Evolutionary conservation across 2,888 invertebrate genomes (phyloP), one percentile per base, ranked within the genome.

Genomic region (Melitaea athalia): DNA sequence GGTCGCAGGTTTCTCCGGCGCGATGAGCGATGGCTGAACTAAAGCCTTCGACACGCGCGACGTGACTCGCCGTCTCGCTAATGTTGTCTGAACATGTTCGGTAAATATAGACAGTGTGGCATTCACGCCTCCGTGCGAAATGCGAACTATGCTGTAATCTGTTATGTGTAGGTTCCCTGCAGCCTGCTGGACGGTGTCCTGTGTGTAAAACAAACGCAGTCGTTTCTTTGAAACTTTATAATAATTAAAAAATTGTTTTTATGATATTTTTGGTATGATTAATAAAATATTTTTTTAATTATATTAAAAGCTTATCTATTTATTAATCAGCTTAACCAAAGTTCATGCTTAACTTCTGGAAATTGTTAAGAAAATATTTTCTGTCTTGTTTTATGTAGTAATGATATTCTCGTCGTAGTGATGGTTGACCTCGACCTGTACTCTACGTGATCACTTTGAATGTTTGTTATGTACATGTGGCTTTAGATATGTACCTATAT

Each of bases 1-100:
- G 49, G 45, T 72, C 67, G 59, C 73, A 49, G 61, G 55, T 67
- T 70, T 63, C 67, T 67, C 64, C 33, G n/a, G 38, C 42, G 31
- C 42, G 61, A 63, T 60, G 49, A 63, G 59, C 60, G 69, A 63
- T 47, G 65, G 57, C 62, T 17, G 62, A 57, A 65, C 52, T 53
- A 62, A 33, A 62, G 57, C 8, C 43, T 45, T 43, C 49, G 61
- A 55, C 53, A 33, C 53, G 15, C 42, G 42, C n/a, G 64, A 59
- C 60, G 66, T 57, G 69, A 65, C 60, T 59, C 17, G 65, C 24
- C 55, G 49, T 47, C 52, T 45, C 38, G 53, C 38, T 59, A 64
- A 42, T 65, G 64, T 64, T 62, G 63, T 33, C 45, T n/a, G 17
- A 24, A 50, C 49, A n/a, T 42, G 59, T 24, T 42, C 59, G 10